A percentile compares a stretch with the other conserved stretches of the same genome.
Conservation (phyloP, 2,113 vertebrate species). For the Mirza zaza region DNA sequence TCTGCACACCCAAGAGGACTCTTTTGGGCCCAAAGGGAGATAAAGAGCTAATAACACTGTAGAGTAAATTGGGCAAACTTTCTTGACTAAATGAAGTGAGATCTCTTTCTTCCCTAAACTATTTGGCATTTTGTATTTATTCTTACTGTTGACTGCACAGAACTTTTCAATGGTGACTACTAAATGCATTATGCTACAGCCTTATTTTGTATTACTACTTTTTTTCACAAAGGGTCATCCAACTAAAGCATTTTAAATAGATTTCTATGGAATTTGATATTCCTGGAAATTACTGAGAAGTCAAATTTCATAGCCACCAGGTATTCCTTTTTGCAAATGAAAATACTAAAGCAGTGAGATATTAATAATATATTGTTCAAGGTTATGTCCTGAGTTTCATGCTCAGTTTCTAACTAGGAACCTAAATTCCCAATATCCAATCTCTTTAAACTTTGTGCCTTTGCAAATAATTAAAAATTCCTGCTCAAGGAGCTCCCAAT, state of each 20-base stretch:
- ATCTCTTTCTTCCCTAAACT: neutral
- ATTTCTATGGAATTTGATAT: neutral
- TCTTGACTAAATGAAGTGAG: neutral
- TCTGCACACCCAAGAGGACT: neutral
- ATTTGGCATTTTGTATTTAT: neutral
- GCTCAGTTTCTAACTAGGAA: neutral
- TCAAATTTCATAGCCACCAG: neutral
- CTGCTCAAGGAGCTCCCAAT: neutral
- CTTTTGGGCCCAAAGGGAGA: neutral
- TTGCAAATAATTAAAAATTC: neutral
- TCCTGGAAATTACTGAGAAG: neutral
- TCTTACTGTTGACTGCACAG: neutral
- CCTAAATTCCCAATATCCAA: neutral
- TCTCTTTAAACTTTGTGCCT: neutral
- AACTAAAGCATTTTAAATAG: constrained; percentile 3
- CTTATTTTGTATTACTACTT: neutral
- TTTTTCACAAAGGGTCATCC: neutral
- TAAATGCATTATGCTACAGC: neutral
- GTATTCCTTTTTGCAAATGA: neutral
- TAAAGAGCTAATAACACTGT: neutral
- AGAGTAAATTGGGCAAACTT: neutral
- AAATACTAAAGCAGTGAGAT: neutral
- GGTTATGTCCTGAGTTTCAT: neutral
- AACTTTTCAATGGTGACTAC: neutral
- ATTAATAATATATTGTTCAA: neutral